Conservation (phyloP, 1,140 invertebrate species). For the Pentalonia nigronervosa region DNA sequence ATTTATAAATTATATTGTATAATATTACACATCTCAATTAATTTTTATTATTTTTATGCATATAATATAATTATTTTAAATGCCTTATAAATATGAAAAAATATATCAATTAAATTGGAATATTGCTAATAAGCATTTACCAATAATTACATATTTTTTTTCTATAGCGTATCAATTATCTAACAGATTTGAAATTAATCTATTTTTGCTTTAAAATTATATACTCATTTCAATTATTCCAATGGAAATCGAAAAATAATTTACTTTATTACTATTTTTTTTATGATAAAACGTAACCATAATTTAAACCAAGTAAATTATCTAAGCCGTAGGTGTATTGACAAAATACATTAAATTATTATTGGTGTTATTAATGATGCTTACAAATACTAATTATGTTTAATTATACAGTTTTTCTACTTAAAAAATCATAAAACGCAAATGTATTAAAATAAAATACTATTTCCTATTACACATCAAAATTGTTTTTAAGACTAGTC, state of each 20-base stretch:
- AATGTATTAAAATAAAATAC: background rate
- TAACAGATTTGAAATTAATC: background rate
- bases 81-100: background rate
- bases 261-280: background rate
- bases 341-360: background rate
- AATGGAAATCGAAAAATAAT: background rate
- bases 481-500: background rate
- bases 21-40: background rate
- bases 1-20: no score
- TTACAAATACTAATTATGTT: background rate
- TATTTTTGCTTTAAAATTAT: conserved; percentile 13
- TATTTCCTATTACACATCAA: background rate
- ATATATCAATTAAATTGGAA: background rate
- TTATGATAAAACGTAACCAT: background rate
- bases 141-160: background rate
- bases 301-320: background rate
- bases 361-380: background rate
- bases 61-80: background rate
- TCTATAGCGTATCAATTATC: background rate
- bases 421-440: background rate
- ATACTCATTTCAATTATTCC: background rate
- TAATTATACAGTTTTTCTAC: background rate
- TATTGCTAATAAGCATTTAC: background rate
- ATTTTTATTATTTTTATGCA: background rate
- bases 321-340: background rate